Evolutionary conservation across 1,140 invertebrate species (phyloP), one percentile per base, ranked within the genome.

Genomic region (Diprion similis): DNA sequence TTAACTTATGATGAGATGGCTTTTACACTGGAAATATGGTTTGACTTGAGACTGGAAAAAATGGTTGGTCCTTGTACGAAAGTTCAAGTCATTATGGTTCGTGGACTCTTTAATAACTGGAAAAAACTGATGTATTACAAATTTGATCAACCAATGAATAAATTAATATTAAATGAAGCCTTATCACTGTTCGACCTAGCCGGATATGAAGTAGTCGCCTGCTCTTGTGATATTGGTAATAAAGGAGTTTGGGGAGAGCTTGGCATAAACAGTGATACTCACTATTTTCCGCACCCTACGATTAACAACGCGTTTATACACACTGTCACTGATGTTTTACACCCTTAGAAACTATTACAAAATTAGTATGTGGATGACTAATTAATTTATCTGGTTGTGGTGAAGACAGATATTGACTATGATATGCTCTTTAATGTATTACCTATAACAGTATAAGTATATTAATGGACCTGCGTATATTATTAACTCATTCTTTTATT

Each of bases 71-170:
- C 77, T 9, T 70, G 75, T 69, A 77, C 74, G 66, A 65, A 47
- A 17, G 47, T 51, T 0, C 75, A 79, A 66, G 73, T 73, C 66
- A 71, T 76, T 1, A 78, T 80, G 72, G 77, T 65, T 24, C 45
- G 76, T 17, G 73, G 77, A 2, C 71, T 87, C 10, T 69, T 76
- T 70, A 45, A 19, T 10, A 80, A 79, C 2, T 86, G 84, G 83
- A 85, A 85, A 68, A 82, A 86, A 76, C 79, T 80, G 0, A 69
- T 86, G 10, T 84, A 77, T 67, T 81, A 77, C 74, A 68, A 78
- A 66, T 86, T 79, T 78, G 81, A 86, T 66, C 73, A 67, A 11
- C 1, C 65, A n/a, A 80, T 87, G 74, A 83, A 75, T 0, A 75
- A 74, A 66, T 7, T 72, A 68, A 68, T 75, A 1, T 70, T 82